Evolutionary conservation across 2,113 vertebrate species (phyloP).

Genomic region (Uria lomvia): DNA sequence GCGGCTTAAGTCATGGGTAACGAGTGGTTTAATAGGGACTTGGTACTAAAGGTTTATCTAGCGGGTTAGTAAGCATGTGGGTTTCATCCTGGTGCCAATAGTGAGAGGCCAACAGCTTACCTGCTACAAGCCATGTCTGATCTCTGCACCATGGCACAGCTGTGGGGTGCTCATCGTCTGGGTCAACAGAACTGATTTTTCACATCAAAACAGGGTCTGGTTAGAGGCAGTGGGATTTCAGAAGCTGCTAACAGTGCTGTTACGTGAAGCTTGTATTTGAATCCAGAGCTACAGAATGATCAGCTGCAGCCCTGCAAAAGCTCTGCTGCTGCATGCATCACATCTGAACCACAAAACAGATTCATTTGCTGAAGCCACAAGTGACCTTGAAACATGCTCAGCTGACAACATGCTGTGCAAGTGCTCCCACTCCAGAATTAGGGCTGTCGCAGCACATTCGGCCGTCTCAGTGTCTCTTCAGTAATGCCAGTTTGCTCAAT

Average conservation of each 20-base stretch:
- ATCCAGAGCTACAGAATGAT: background rate
- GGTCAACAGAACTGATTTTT: background rate
- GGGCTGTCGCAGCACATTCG: background rate
- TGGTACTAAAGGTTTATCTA: background rate
- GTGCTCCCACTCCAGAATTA: background rate
- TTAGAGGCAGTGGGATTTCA: background rate
- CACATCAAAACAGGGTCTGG: background rate
- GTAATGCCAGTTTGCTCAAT: background rate
- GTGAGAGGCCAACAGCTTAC: background rate
- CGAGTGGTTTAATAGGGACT: background rate
- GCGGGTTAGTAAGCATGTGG: background rate
- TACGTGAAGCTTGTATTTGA: background rate
- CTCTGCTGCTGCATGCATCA: background rate
- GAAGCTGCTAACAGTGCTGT: background rate
- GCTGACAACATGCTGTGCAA: rapidly evolving
- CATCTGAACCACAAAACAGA: background rate
- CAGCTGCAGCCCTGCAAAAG: background rate
- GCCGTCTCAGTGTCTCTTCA: background rate
- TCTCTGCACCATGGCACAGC: background rate
- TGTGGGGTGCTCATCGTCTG: rapidly evolving
- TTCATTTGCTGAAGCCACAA: background rate
- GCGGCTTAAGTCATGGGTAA: background rate
- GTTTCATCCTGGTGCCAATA: background rate
- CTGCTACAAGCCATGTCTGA: rapidly evolving
- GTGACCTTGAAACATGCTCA: background rate